A percentile compares a stretch with the other conserved stretches of the same genome.
Conservation (phyloP, 1,140 invertebrate genomes). For the Pissodes strobi region DNA sequence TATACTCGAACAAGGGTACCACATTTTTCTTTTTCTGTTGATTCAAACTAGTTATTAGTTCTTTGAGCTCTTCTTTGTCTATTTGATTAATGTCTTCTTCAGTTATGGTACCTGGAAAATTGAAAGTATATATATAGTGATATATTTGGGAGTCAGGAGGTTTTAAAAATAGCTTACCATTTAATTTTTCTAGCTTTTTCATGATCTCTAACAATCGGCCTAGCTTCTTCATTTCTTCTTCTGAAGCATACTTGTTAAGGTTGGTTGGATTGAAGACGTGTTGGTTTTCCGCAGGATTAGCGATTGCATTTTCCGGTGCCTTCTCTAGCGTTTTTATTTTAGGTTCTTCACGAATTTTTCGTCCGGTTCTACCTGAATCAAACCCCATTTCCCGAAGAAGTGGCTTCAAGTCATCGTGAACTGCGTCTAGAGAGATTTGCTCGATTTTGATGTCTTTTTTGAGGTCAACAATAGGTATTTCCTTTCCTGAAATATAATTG, state of each 20-base stretch:
- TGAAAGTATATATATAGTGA: not conserved
- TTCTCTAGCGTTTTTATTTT: conserved; percentile 6
- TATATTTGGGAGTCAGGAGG: not conserved
- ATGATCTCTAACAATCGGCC: conserved; percentile 54
- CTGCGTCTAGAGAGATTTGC: conserved; percentile 53
- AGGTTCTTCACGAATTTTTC: conserved; percentile 27
- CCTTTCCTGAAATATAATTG: conserved; percentile 3
- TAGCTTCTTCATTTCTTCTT: conserved; percentile 56
- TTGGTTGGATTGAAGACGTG: conserved; percentile 51
- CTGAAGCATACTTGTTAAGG: conserved; percentile 45
- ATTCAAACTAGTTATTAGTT: conserved; percentile 47
- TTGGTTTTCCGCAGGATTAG: conserved; percentile 31
- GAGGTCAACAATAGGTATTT: not conserved
- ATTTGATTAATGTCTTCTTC: conserved; percentile 49
- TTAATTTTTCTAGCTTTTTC: conserved; percentile 54
- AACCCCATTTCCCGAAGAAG: conserved; percentile 62
- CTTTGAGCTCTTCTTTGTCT: conserved; percentile 47
- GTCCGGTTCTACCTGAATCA: not conserved
- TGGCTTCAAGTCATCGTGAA: conserved; percentile 59
- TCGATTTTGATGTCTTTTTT: conserved; percentile 13
- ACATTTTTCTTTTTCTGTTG: conserved; percentile 25
- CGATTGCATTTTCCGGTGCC: not conserved
- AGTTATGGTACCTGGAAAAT: conserved; percentile 47
- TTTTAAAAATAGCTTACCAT: conserved; percentile 35
- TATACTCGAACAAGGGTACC: conserved; percentile 46